Percentiles rank a stretch among this genome's conserved stretches.
Evolutionary conservation across 2,888 invertebrate genomes (phyloP).

Genomic region (Tachystola acroxantha): DNA sequence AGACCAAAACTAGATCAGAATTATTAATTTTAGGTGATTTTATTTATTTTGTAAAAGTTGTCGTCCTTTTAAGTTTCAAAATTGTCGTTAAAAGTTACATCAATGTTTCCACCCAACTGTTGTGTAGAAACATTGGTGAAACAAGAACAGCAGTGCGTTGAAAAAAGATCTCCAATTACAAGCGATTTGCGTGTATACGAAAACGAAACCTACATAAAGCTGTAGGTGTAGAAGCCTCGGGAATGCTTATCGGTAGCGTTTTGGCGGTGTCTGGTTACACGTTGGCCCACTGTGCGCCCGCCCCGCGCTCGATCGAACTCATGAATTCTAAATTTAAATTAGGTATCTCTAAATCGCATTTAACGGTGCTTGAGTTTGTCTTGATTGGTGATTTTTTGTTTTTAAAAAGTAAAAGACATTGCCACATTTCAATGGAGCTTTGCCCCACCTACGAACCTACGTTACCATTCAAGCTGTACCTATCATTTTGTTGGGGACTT

Average conservation of each 20-base stretch:
- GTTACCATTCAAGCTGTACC: no score
- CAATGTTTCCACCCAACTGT: no score
- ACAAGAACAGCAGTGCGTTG: slow-evolving; percentile 7
- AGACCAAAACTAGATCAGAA: no score
- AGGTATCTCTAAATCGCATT: slow-evolving; percentile 50
- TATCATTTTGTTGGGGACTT: no score
- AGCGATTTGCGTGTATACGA: slow-evolving; percentile 60
- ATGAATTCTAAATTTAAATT: slow-evolving; percentile 55
- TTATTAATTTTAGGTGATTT: no score
- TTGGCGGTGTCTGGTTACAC: slow-evolving; percentile 60
- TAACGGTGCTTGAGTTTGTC: slow-evolving; percentile 39
- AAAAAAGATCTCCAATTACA: slow-evolving; percentile 50
- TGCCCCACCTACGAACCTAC: no score
- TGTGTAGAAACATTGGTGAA: no score
- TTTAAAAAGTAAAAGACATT: neutral
- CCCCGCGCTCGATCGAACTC: slow-evolving; percentile 39
- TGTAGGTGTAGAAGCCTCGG: slow-evolving; percentile 59
- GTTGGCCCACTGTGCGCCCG: slow-evolving; percentile 22
- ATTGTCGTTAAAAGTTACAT: no score
- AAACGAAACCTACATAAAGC: slow-evolving; percentile 54
- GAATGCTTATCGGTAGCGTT: slow-evolving; percentile 71
- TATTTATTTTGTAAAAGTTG: no score
- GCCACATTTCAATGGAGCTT: no score
- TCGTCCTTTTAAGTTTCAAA: no score
- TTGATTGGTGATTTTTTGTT: slow-evolving; percentile 32